Conservation (phyloP, 2,888 invertebrate genomes). For the Didymodactylos carnosus region DNA sequence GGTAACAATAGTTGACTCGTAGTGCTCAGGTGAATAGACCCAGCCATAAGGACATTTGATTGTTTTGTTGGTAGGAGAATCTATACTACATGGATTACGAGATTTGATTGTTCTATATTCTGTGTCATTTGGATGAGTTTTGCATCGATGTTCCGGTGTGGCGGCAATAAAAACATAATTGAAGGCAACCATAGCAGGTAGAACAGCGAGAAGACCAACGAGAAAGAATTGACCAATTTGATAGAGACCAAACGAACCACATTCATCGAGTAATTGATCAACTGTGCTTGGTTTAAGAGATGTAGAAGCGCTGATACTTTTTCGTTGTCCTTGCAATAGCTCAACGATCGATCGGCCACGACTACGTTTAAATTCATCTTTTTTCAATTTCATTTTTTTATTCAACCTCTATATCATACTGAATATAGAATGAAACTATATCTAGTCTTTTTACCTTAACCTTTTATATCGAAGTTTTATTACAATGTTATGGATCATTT, state of each 20-base stretch:
- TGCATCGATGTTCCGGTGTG: slow-evolving; percentile 64
- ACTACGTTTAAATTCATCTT: too few species aligned
- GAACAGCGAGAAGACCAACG: slow-evolving; percentile 66
- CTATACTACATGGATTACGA: background rate
- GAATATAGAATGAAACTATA: too few species aligned
- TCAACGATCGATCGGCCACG: background rate
- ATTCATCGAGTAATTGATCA: slow-evolving; percentile 43
- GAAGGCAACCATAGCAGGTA: slow-evolving; percentile 74
- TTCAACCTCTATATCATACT: too few species aligned
- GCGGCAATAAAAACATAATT: slow-evolving; percentile 79
- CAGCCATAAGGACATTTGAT: background rate
- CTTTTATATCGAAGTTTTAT: too few species aligned
- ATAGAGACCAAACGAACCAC: slow-evolving; percentile 71
- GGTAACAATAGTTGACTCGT: background rate
- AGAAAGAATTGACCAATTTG: slow-evolving; percentile 68
- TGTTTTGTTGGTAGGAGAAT: too few species aligned
- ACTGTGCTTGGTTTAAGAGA: background rate
- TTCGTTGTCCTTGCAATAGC: background rate
- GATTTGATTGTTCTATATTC: background rate
- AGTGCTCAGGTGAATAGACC: background rate
- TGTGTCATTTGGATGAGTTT: slow-evolving; percentile 9
- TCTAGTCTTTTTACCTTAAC: too few species aligned
- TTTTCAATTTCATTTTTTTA: too few species aligned
- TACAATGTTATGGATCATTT: too few species aligned
- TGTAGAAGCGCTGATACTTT: background rate